These are phyloP conservation scores for Laothoe populi DNA, from an alignment of 2,888 invertebrate genomes.

Conservation along the genomic window DNA sequence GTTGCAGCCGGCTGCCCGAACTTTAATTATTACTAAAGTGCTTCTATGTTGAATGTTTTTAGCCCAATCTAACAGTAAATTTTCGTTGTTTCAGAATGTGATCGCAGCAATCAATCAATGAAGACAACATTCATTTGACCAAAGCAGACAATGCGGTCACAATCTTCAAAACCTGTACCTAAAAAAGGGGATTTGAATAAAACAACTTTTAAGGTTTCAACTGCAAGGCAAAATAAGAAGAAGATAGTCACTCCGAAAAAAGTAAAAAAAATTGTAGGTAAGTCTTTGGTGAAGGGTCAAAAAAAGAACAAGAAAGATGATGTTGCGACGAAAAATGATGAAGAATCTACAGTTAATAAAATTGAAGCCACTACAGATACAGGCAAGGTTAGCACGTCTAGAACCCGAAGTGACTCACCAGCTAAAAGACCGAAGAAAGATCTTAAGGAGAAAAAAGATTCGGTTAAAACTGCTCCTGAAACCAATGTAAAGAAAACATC, in stretches of 20 bases:
- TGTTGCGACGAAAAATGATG: constrained; percentile 53
- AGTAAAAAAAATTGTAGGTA: constrained; percentile 61
- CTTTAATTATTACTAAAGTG: constrained; percentile 17
- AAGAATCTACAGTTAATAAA: constrained; percentile 50
- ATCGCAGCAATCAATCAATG: constrained; percentile 67
- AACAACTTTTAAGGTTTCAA: constrained; percentile 63
- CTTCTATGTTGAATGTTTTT: background rate
- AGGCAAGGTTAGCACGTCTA: constrained; percentile 58
- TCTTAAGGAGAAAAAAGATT: constrained; percentile 69
- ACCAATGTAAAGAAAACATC: constrained; percentile 50
- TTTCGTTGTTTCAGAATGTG: constrained; percentile 78
- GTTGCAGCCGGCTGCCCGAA: constrained; percentile 45
- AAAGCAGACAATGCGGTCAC: constrained; percentile 79
- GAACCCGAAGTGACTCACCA: constrained; percentile 61
- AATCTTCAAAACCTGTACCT: constrained; percentile 74
- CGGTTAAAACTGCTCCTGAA: constrained; percentile 55
- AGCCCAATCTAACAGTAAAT: constrained; percentile 18
- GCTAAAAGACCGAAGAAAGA: constrained; percentile 69
- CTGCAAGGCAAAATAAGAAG: constrained; percentile 62
- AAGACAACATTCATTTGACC: constrained; percentile 63
- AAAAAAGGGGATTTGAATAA: constrained; percentile 75
- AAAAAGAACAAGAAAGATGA: constrained; percentile 68
- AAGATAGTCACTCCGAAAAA: constrained; percentile 65
- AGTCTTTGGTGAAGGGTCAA: constrained; percentile 58
- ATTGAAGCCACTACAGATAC: constrained; percentile 55